A percentile compares a stretch with the other conserved stretches of the same genome.
These are phyloP conservation scores for Peromyscus californicus DNA, from an alignment of 2,113 vertebrate genomes.

Conservation along the genomic window DNA sequence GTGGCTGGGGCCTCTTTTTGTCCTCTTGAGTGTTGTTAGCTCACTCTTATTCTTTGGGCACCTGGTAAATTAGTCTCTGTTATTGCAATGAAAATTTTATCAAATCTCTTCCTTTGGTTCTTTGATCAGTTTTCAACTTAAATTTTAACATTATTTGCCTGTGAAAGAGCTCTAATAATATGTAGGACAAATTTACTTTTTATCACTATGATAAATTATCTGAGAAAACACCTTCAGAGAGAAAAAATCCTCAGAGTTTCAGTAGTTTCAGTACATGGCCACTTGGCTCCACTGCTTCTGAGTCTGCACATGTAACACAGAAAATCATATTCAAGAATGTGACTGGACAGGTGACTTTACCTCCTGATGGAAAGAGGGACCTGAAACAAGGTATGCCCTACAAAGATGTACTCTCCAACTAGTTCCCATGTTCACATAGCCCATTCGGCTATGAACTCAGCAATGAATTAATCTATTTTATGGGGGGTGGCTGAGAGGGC, in stretches of 20 bases:
- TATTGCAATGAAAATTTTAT: neutral
- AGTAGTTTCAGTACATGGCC: neutral
- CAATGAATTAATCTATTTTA: neutral
- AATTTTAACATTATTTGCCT: neutral
- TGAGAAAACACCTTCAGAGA: neutral
- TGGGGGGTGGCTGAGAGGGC: neutral
- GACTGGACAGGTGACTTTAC: neutral
- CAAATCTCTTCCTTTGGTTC: neutral
- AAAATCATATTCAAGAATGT: neutral
- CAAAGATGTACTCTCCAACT: neutral
- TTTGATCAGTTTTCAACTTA: neutral
- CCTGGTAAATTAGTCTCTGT: neutral
- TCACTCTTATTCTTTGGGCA: neutral
- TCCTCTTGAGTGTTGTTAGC: neutral
- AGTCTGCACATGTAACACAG: neutral
- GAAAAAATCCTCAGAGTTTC: neutral
- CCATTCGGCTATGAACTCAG: neutral
- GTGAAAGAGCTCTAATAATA: neutral
- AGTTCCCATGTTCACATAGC: neutral
- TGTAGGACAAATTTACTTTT: neutral
- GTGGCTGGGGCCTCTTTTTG: neutral
- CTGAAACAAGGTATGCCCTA: neutral
- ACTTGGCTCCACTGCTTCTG: neutral
- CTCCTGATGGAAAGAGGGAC: neutral
- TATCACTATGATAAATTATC: neutral